phyloP scores from a whole-genome alignment of 2,888 invertebrate genomes.

The Tuberolachnus salignus region DNA sequence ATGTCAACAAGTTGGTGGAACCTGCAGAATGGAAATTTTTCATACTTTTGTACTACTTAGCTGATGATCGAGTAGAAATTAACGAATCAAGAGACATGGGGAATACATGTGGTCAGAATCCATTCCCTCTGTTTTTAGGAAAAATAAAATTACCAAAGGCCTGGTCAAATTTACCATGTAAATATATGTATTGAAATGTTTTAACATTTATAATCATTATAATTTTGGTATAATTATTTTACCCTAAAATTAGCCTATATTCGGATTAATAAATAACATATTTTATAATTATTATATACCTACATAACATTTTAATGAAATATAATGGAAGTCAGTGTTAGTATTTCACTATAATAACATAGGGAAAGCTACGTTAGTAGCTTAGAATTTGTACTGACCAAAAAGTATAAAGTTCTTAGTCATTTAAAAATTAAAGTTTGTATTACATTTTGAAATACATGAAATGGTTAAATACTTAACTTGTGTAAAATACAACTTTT shows the following conservation, averaged over 20 bases:
- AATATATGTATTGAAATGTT: not conserved
- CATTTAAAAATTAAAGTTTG: no score
- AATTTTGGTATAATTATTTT: not conserved
- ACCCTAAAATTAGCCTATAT: not conserved
- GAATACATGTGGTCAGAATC: slow-evolving; percentile 75
- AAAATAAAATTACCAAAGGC: slow-evolving; percentile 79
- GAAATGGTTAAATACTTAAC: no score
- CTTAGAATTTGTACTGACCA: no score
- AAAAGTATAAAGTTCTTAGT: no score
- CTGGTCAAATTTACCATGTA: slow-evolving; percentile 68
- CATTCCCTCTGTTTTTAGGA: slow-evolving; percentile 75
- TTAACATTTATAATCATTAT: not conserved
- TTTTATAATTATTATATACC: no score
- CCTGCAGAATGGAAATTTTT: slow-evolving; percentile 66
- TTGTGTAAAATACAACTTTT: no score
- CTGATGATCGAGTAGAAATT: slow-evolving; percentile 80
- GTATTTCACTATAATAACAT: no score
- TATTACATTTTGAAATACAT: no score
- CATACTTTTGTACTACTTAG: slow-evolving; percentile 75
- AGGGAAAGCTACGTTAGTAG: no score
- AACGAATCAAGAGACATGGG: slow-evolving; percentile 72
- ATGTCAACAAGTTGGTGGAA: slow-evolving; percentile 69
- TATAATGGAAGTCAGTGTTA: no score
- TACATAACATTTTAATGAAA: no score
- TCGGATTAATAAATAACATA: no score